Evolutionary conservation across 2,113 vertebrate species (phyloP), one percentile per base, ranked within the genome.

Genomic region (Corynorhinus townsendii): DNA sequence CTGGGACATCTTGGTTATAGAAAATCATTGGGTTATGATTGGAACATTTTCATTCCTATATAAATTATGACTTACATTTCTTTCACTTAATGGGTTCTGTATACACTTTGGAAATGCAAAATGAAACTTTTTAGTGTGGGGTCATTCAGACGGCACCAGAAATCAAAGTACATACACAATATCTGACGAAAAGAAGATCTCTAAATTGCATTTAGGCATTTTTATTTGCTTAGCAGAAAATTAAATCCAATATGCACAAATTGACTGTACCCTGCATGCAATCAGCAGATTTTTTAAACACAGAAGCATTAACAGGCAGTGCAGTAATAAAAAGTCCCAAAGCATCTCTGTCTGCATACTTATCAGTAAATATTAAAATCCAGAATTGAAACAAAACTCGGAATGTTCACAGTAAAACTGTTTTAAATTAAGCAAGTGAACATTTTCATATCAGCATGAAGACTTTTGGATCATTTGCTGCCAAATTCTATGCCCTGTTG

Each of bases 191-290:
- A 89, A 84, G 26, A 72, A 80, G 49, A 91, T 96, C 75, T 95
- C 68, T 87, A 93, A 89, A 96, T 97, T 97, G 96, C 66, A 96
- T 80, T 90, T 73, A 97, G 73, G 66, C 7, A 81, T 85, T 96
- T 96, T 92, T 97, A 95, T 98, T 98, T 96, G 96, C 92, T 97
- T 97, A 96, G 96, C 84, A 96, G 97, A 97, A 96, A 96, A 95
- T 96, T 95, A 93, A 88, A 96, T 97, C 77, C 85, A 91, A 95
- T 96, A 95, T 89, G 64, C 95, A 96, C 96, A 97, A 96, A 96
- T 97, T 93, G 83, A 49, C 90, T 95, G 69, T 96, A 96, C 28
- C 17, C 66, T 96, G 85, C 79, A 97, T 97, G 97, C 56, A 95
- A 84, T 89, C 85, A 93, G 62, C 93, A 95, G 89, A 84, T 95